Conservation (phyloP, 2,113 vertebrate species). For the Notothenia rossii region DNA sequence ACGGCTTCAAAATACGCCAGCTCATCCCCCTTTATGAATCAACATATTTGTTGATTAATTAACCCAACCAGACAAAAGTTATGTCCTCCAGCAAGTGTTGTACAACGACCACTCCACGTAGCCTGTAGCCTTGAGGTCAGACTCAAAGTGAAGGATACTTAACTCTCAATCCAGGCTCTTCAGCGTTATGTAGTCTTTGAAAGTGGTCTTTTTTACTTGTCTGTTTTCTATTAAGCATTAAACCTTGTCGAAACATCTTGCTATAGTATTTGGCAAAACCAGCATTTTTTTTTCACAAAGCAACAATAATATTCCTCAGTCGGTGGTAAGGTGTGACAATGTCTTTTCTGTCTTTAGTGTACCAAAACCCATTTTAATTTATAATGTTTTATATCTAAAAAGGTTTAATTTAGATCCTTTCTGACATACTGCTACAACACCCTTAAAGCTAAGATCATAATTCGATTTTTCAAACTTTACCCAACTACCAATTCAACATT, state of each 20-base stretch:
- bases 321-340: too few species aligned
- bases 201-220: neutral
- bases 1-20: neutral
- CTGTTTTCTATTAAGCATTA: neutral
- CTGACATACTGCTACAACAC: neutral
- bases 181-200: neutral
- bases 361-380: neutral
- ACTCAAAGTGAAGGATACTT: conserved; percentile 7
- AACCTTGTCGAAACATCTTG: neutral
- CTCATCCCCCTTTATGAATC: conserved; percentile 5
- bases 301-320: too few species aligned
- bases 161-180: conserved; percentile 9
- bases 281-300: neutral
- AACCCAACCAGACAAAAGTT: neutral
- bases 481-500: neutral
- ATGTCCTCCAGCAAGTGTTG: neutral
- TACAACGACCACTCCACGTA: neutral
- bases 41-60: conserved; percentile 11
- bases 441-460: neutral
- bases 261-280: neutral
- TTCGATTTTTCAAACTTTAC: neutral
- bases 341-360: neutral
- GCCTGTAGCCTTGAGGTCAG: neutral
- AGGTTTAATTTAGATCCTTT: neutral
- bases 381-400: neutral